These are phyloP conservation scores for Pogonocherus hispidulus DNA, from an alignment of 2,888 invertebrate genomes.

Conservation along the genomic window DNA sequence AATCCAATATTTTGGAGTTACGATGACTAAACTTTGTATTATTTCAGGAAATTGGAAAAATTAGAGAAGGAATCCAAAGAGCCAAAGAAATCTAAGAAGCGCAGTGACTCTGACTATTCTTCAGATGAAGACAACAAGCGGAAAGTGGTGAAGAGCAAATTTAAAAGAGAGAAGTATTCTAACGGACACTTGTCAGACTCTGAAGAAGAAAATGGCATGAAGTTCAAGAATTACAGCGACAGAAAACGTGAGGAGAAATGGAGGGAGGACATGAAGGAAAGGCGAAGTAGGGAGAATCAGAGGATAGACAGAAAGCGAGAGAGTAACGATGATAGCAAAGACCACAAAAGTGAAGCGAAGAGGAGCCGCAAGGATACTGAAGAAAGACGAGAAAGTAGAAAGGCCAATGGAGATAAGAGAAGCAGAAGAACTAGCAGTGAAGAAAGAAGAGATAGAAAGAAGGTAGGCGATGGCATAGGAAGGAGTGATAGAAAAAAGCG, in stretches of 20 bases:
- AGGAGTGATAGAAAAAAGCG: neutral
- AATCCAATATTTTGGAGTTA: no score
- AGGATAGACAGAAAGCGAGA: neutral
- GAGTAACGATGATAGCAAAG: neutral
- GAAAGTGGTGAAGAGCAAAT: slow-evolving; percentile 42
- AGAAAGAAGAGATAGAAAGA: no score
- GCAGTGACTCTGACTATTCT: slow-evolving; percentile 42
- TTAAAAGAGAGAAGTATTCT: slow-evolving; percentile 39
- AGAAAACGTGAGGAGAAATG: slow-evolving; percentile 56
- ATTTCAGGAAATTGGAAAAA: slow-evolving; percentile 55
- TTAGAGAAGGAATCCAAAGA: slow-evolving; percentile 49
- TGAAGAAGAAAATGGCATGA: slow-evolving; percentile 47
- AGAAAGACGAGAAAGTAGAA: slow-evolving; percentile 24
- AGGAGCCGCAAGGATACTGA: no score
- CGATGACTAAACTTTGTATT: no score
- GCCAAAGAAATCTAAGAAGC: slow-evolving; percentile 42
- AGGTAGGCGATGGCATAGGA: neutral
- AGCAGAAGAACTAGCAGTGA: slow-evolving; percentile 35
- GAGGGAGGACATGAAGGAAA: neutral
- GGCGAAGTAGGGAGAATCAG: neutral
- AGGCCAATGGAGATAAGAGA: slow-evolving; percentile 60
- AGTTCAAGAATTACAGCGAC: slow-evolving; percentile 43
- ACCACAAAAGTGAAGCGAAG: no score
- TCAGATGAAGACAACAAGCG: slow-evolving; percentile 33
- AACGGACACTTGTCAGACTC: slow-evolving; percentile 33